Base-by-base conservation (phyloP, 2,888 invertebrate genomes). In the Synergus umbraculus region DNA sequence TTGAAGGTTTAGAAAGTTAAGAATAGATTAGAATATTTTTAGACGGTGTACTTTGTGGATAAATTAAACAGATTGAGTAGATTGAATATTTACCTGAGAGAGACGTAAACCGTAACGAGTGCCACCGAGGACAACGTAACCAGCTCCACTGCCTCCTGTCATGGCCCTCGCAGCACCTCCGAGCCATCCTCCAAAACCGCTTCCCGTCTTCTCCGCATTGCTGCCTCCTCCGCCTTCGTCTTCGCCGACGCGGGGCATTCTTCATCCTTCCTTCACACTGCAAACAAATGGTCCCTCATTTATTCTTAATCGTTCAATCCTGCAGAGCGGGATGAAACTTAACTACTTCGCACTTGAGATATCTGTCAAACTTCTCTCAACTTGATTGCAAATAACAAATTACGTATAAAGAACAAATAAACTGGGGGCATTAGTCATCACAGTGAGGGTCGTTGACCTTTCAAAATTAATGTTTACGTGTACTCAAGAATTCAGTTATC, bases 101-200 rank as follows among this genome's bases (percentile, higher is more conserved):
- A 91, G 94, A 89, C 95, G 94, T 87, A 95, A 94, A 86, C 95
- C 95, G 93, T 95, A 95, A 90, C 95, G 94, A 92, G 95, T 95
- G 88, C 95, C 94, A 89, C 95, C 95, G 92, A 95, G 94, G 91
- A 95, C 94, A 92, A 95, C 94, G 93, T 94, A 95, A 85, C 93
- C 90, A 79, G 88, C 88, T 76, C 86, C 87, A 76, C 86, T 86
- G 82, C 85, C 86, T 78, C 88, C 89, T 76, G 88, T 89, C 86
- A 90, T 88, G 76, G 90, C 87, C 80, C 89, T 88, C 73, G 90
- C 88, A 46, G 91, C 90, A 58, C 89, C 90, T 64, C 90, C 90
- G 69, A 91, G 87, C 91, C 91, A 90, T 86, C 88, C 89, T 82
- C 86, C 88, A 66, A 89, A 88, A 67, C 87, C 85, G 76, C 85